Base-by-base conservation (phyloP, 1,140 invertebrate genomes). In the Drosophila albomicans region DNA sequence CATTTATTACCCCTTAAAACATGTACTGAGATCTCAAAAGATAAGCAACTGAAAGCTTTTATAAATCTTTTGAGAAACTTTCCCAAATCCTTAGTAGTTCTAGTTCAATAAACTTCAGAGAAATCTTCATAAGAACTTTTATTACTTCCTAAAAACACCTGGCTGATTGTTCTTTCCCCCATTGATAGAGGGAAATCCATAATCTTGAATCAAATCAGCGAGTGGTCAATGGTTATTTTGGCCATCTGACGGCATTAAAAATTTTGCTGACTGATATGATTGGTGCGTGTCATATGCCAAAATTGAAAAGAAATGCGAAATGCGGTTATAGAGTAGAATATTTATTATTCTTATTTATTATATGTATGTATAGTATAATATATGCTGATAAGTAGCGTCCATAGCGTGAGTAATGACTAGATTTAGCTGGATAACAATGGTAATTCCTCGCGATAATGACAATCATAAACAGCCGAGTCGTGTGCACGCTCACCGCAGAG, bases 341-440 rank as follows among this genome's bases (percentile, higher is more conserved):
- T n/a, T 57, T 15, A 57, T 20, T 56, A 56, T 54, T 35, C 46
- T 32, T 56, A 35, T 51, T 58, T 72, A 76, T 65, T 79, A 65
- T 58, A 41, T 8, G 15, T 25, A 3, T 25, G 3, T 25, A 25
- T 3, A n/a, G 20, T 20, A 16, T 25, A 16, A 51, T 11, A 46
- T 46, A 52, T 38, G 54, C 48, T 65, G 67, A 77, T 72, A 67
- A 46, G 16, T n/a, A 32, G 49, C 11, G 45, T 16, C 11, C 25
- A 49, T 15, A 5, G 78, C 49, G 85, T 88, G 80, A 88, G 82
- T 82, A 88, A 84, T 75, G 84, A 80, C 84, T 73, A 88, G 80
- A 88, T 87, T 87, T 84, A 80, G 73, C 77, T 67, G 84, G 84
- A 87, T 87, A 87, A 88, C 85, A 84, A 81, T 80, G 77, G 84